Evolutionary conservation across 2,888 invertebrate species (phyloP).

Genomic region (Kryphioiulus occultus): DNA sequence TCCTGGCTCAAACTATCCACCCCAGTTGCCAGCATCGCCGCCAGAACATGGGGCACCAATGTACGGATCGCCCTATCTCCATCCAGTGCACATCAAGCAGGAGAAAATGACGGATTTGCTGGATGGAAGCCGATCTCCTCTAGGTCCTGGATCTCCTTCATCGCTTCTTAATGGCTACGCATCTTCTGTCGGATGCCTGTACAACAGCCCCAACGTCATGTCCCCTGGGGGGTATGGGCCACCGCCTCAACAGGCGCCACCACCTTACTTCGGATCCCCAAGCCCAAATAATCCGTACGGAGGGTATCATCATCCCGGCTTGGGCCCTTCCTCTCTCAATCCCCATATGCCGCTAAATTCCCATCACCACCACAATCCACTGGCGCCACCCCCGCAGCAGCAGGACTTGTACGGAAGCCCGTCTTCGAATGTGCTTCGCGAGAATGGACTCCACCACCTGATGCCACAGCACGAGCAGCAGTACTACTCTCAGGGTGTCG

Average conservation of each 20-base stretch:
- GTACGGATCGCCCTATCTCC: slow-evolving; percentile 47
- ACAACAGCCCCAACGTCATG: slow-evolving; percentile 48
- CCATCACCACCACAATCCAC: slow-evolving; percentile 63
- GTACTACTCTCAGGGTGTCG: slow-evolving; percentile 37
- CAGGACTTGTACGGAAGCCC: slow-evolving; percentile 42
- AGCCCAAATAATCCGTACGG: slow-evolving; percentile 57
- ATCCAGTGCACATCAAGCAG: slow-evolving; percentile 53
- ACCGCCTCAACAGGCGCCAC: slow-evolving; percentile 58
- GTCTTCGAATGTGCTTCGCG: slow-evolving; percentile 51
- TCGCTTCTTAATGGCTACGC: slow-evolving; percentile 45
- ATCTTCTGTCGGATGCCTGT: slow-evolving; percentile 52
- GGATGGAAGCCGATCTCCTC: not conserved
- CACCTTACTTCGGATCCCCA: slow-evolving; percentile 56
- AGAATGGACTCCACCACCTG: slow-evolving; percentile 61
- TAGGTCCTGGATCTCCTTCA: slow-evolving; percentile 28
- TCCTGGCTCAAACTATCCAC: not conserved
- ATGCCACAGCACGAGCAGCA: slow-evolving; percentile 72
- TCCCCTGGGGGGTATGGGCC: slow-evolving; percentile 49
- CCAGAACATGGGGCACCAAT: slow-evolving; percentile 42
- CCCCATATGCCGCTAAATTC: slow-evolving; percentile 61
- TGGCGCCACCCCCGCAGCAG: slow-evolving; percentile 58
- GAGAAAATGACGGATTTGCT: slow-evolving; percentile 49
- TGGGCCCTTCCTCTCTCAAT: slow-evolving; percentile 55
- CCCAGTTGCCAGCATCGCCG: slow-evolving; percentile 40
- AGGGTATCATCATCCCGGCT: slow-evolving; percentile 58